Conservation (phyloP, 2,797 vertebrate species). For the Hybognathus amarus region DNA sequence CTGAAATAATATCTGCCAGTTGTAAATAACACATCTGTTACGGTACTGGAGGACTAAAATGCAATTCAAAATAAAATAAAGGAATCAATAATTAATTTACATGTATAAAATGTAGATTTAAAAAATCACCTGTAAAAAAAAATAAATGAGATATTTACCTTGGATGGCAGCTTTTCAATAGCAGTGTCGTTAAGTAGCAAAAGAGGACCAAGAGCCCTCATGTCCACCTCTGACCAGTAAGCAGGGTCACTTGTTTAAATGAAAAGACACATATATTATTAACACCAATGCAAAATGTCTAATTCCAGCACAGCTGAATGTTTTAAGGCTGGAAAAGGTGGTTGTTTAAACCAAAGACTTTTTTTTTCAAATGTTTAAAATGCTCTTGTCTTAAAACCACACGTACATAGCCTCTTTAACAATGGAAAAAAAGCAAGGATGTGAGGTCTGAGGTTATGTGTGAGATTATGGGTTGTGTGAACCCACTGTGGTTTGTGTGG, state of each 20-base stretch:
- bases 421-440: neutral
- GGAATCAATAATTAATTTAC: conserved; percentile 52
- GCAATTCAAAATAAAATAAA: neutral
- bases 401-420: neutral
- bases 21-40: neutral
- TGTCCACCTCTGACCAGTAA: conserved; percentile 66
- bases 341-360: neutral
- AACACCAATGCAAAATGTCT: neutral
- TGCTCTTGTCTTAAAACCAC: neutral
- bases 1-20: neutral
- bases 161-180: conserved; percentile 62
- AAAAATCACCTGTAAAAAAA: neutral
- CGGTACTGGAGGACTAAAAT: neutral
- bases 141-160: conserved; percentile 35
- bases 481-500: neutral
- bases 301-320: neutral
- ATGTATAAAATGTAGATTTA: neutral
- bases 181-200: conserved; percentile 65
- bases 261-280: conserved; percentile 4
- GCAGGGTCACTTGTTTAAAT: conserved; percentile 67
- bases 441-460: neutral
- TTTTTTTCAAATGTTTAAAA: neutral
- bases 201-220: conserved; percentile 67
- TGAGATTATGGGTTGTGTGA: neutral
- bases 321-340: too few relatives aligned